phyloP scores from a whole-genome alignment of 2,113 vertebrate genomes.

The Gnathonemus echidnorhynchus region DNA sequence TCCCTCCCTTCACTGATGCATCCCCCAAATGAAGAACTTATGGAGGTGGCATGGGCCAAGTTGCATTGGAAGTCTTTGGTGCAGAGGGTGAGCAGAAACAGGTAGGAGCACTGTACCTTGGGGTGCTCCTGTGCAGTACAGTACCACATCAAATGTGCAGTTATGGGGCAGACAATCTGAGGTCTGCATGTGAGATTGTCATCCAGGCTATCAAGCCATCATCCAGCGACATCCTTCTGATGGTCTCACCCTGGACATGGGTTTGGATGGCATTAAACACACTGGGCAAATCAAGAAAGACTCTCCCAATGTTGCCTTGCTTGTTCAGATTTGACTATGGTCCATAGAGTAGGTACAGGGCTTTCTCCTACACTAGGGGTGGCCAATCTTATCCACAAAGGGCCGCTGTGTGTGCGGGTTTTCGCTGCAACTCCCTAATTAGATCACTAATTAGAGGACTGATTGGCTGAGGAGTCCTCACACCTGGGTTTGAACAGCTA shows the following conservation, averaged over 20 bases:
- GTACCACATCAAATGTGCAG: neutral
- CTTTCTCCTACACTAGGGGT: neutral
- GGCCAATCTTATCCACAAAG: too few species aligned
- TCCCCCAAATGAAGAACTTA: neutral
- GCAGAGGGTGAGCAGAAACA: neutral
- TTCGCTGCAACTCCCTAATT: too few species aligned
- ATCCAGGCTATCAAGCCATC: neutral
- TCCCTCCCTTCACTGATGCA: neutral
- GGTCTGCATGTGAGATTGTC: neutral
- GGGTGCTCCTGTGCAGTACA: neutral
- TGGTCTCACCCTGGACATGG: neutral
- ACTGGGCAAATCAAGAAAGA: neutral
- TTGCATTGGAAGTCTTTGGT: neutral
- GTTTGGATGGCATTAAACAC: neutral
- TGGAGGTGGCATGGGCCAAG: neutral
- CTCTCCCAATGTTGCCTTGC: neutral
- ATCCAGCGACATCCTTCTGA: neutral
- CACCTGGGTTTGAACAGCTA: too few species aligned
- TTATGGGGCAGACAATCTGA: neutral
- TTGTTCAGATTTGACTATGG: neutral
- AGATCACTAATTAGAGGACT: too few species aligned
- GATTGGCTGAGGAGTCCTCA: too few species aligned
- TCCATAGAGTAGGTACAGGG: neutral
- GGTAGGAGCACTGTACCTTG: neutral
- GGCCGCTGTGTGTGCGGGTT: too few species aligned